These are phyloP conservation scores for Gonocerus acuteangulatus DNA, from an alignment of 2,888 invertebrate species.

Conservation along the genomic window DNA sequence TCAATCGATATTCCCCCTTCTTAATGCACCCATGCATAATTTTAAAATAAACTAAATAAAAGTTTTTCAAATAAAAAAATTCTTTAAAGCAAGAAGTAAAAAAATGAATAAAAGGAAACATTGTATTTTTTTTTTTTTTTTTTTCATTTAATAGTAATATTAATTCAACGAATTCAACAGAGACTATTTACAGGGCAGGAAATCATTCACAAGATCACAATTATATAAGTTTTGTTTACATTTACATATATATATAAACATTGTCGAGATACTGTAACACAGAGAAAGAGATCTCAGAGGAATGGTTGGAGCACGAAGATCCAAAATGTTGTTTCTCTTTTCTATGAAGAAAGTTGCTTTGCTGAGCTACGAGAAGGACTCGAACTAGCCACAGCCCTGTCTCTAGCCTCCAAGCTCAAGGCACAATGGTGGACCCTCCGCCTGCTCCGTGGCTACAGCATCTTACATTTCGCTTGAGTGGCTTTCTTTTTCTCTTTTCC, in stretches of 20 bases:
- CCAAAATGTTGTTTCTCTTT: constrained; percentile 6
- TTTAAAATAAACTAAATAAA: neutral
- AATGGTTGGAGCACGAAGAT: constrained; percentile 15
- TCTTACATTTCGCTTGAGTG: constrained; percentile 2
- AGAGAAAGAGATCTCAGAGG: constrained; percentile 24
- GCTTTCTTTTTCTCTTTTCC: constrained; percentile 69
- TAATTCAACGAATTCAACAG: constrained; percentile 9
- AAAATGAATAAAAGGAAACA: neutral
- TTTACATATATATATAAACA: constrained; percentile 10
- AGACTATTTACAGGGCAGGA: constrained; percentile 26
- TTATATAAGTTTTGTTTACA: constrained; percentile 17
- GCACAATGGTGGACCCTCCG: constrained; percentile 10
- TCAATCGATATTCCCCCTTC: constrained; percentile 8
- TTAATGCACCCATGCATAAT: constrained; percentile 11
- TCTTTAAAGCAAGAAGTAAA: constrained; percentile 7
- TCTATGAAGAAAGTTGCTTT: too few relatives aligned
- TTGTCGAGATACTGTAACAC: neutral
- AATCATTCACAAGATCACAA: constrained; percentile 19
- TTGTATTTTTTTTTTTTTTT: neutral
- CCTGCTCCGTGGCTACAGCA: neutral
- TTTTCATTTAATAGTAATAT: constrained; percentile 8
- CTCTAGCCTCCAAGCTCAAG: constrained; percentile 13
- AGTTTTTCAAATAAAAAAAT: neutral
- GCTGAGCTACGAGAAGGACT: too few relatives aligned
- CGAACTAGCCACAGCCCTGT: too few relatives aligned